Evolutionary conservation across 2,113 vertebrate genomes (phyloP), one percentile per base, ranked within the genome.

Genomic region (Entelurus aequoreus): DNA sequence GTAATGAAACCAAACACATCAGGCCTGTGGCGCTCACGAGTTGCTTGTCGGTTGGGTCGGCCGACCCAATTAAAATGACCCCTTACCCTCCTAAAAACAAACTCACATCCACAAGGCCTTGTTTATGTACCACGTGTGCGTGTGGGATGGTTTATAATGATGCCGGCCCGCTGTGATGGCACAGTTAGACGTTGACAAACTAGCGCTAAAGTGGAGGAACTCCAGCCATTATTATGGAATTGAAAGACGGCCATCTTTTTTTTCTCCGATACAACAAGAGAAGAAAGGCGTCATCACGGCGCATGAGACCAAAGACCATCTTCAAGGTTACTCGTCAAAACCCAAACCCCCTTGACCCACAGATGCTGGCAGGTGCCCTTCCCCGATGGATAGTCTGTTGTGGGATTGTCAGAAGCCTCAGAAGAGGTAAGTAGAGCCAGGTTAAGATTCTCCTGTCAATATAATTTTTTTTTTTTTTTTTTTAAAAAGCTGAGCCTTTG

Each of bases 161-260:
- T 88, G 86, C 75, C 28, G 76, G 71, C 77, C 86, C 82, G 53
- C 84, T 78, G 70, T 1, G 68, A 76, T 65, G 73, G 78, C 86
- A 72, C 84, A 84, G 85, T 77, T 81, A 81, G 90, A 84, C 78
- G 44, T 79, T 88, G 88, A 88, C 90, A 88, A 86, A 78, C 75
- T 48, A 72, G 66, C 77, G 78, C 83, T 81, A 85, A 88, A 88
- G 84, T 81, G 84, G 77, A 87, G 73, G 76, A 88, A 88, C 86
- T 89, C 87, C 86, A 85, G 77, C 83, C 73, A 86, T 85, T 84
- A 87, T 85, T 76, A 82, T 74, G 69, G 81, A 85, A 86, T 90
- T 90, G 87, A 91, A 91, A 90, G 88, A 63, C 71, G 54, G 80
- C 76, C 86, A 84, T 85, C 81, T 85, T 90, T 87, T 81, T 81